Conservation (phyloP, 2,113 vertebrate species). For the Mesocricetus auratus region DNA sequence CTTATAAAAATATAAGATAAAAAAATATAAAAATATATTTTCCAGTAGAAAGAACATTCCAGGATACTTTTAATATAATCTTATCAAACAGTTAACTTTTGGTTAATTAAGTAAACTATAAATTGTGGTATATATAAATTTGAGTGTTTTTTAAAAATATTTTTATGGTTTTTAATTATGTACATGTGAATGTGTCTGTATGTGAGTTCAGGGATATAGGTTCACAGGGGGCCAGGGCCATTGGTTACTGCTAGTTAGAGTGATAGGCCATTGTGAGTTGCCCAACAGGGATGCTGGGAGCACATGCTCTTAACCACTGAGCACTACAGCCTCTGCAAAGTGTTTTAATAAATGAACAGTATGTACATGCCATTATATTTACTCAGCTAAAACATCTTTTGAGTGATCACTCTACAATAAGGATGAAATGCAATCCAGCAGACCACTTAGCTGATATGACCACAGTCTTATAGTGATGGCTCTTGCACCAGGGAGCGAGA, state of each 20-base stretch:
- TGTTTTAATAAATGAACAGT: neutral
- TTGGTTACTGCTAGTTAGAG: neutral
- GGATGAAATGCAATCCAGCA: neutral
- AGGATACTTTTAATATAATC: constrained; percentile 17
- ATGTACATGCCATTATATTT: neutral
- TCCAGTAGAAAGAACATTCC: constrained; percentile 7
- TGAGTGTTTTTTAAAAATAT: neutral
- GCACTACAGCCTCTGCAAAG: neutral
- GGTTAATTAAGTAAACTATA: constrained; percentile 23
- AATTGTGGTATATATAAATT: neutral
- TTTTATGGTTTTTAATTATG: neutral
- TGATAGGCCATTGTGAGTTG: neutral
- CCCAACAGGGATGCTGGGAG: neutral
- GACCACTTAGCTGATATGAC: neutral
- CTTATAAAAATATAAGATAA: no score
- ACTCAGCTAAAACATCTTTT: neutral
- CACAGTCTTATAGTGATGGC: neutral
- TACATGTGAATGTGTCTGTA: neutral
- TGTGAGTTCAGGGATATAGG: neutral
- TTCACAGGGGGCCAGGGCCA: no score
- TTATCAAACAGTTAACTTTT: neutral
- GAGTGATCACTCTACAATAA: neutral
- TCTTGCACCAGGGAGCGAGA: neutral
- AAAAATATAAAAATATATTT: neutral
- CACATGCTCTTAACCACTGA: neutral